Base-by-base conservation (phyloP, 2,888 invertebrate species). In the Scaptomyza parva region DNA sequence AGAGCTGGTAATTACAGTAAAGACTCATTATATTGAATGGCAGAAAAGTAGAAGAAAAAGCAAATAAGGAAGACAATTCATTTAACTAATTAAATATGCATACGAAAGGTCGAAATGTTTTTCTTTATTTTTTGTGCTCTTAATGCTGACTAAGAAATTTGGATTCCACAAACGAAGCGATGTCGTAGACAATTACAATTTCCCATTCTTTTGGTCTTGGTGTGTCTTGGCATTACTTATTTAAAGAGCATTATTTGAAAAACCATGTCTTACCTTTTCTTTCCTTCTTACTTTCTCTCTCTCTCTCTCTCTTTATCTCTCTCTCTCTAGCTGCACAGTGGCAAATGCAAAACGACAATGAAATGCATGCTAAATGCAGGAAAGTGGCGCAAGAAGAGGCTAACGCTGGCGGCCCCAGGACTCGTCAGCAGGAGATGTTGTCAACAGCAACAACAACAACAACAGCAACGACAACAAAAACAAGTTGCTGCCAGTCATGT, bases 321-420 rank as follows among this genome's bases (percentile, higher is more conserved):
- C 18, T 37, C n/a, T 22, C 28, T 14, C 54, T 69, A 78, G 76
- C 76, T 88, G 78, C 72, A 74, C 76, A 87, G 77, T 75, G 85
- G 85, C 86, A 82, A 84, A 91, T 91, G 91, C 86, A 80, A 86
- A 89, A 86, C 86, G 88, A 90, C 90, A 90, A 91, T 91, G 91
- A 90, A 88, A 91, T 90, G 90, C 87, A 77, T 86, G 84, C 86
- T 89, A 89, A 87, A 89, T 87, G 88, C 86, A 86, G 88, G 86
- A 86, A 68, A 70, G 58, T 72, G 84, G 73, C 77, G 75, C 70
- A 79, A 72, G 74, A 78, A 78, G 88, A 87, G 80, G 83, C 73
- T 70, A 81, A 51, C 50, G 55, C 63, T 66, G 50, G 64, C 40
- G 17, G 58, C 41, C n/a, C n/a, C n/a, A 64, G 59, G 40, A 59